Base-by-base conservation (phyloP, 2,888 invertebrate species). In the Allacma fusca region DNA sequence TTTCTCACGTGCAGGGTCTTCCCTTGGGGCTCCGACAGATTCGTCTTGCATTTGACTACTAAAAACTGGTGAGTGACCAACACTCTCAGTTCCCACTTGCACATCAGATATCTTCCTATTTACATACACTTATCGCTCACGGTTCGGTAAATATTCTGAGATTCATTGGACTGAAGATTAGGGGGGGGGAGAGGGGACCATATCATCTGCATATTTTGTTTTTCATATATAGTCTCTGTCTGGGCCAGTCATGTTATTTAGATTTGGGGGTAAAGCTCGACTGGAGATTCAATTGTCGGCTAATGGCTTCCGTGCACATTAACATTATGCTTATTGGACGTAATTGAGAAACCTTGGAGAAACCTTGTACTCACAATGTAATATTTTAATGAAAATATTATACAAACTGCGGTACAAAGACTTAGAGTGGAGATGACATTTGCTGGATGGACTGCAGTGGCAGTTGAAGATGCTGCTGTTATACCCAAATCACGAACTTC, bases 401-500 rank as follows among this genome's bases (percentile, higher is more conserved):
- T 29, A 57, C 40, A 76, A 57, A 76, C 21, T 70, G 76, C 76
- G 69, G 70, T 70, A 70, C 57, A 69, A 76, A 79, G 79, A 79
- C 79, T 73, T 76, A 72, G 74, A 75, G 29, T 23, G 34, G 12
- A 26, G 76, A 74, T 59, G 79, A 80, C 79, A 65, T 68, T 69
- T 24, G 78, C 78, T 76, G 82, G 81, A 82, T 82, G 82, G 81
- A 82, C 76, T 81, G 82, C 78, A 34, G 62, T 69, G 75, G 84
- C 81, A 75, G 81, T 80, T 75, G 84, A 83, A 78, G 81, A 79
- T 73, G 84, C 83, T 50, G 83, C 83, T 40, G 83, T 84, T 71
- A 84, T 84, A 64, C 82, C 80, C 80, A 84, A 81, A 80, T 84
- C 84, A 78, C 84, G 82, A 44, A 83, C 81, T 81, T 84, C 84